These are phyloP conservation scores for Lepidochrysops patricia DNA, from an alignment of 2,888 invertebrate genomes.

Conservation along the genomic window DNA sequence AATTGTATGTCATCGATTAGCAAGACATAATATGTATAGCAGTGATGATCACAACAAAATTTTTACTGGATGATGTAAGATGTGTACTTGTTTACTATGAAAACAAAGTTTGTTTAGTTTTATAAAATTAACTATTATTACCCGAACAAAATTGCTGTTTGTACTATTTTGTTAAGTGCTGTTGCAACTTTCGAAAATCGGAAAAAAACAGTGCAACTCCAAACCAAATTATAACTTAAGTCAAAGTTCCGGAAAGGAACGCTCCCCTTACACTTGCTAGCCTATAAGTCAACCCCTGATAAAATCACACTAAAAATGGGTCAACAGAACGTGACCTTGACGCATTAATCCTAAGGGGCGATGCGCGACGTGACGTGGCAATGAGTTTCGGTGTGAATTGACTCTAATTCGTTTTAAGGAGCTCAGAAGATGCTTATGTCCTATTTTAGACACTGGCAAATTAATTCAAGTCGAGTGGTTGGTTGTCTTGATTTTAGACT, in stretches of 20 bases:
- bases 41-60: conserved; percentile 5
- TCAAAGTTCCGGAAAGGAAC: neutral
- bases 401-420: no score
- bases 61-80: neutral
- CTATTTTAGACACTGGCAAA: no score
- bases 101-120: neutral
- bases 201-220: neutral
- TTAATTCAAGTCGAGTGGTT: no score
- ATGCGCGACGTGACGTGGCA: no score
- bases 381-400: no score
- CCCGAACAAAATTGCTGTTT: neutral
- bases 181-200: neutral
- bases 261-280: neutral
- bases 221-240: neutral
- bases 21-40: neutral
- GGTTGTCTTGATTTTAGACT: no score
- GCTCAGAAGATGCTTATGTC: no score
- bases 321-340: neutral
- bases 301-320: neutral
- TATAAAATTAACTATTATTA: no score
- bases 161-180: no score
- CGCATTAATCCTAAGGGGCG: neutral
- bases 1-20: neutral
- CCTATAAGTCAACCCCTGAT: neutral
- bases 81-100: neutral